Conservation (phyloP, 92 coral and sea anemone genomes). For the Porites evermanni region DNA sequence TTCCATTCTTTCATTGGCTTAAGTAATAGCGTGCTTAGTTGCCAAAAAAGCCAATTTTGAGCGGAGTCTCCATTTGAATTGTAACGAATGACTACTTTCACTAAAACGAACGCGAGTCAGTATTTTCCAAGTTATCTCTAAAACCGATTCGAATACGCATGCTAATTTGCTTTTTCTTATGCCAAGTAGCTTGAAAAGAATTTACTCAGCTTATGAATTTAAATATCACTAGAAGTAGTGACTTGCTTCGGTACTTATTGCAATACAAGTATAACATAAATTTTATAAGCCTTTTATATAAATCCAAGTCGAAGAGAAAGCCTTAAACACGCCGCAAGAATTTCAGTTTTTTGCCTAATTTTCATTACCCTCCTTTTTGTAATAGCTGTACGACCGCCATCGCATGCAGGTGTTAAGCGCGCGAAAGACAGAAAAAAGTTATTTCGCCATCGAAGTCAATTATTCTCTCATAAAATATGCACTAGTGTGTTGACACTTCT, state of each 20-base stretch:
- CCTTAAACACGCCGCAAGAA: background rate
- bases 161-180: background rate
- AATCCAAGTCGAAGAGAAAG: background rate
- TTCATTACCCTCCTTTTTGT: too few species aligned
- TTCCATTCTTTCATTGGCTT: too few species aligned
- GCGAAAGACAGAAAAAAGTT: too few species aligned
- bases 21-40: too few species aligned
- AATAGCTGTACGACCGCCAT: too few species aligned
- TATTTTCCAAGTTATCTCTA: background rate
- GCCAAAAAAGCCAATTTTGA: too few species aligned
- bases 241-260: background rate
- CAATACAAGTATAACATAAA: background rate
- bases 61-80: too few species aligned
- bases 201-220: background rate
- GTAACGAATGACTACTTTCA: background rate
- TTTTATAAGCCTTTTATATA: background rate
- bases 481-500: too few species aligned
- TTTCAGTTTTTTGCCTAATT: background rate
- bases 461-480: too few species aligned
- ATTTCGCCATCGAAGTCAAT: too few species aligned
- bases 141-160: conserved; percentile 9
- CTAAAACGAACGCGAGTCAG: background rate
- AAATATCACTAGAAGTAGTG: background rate
- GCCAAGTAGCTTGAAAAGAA: background rate
- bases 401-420: too few species aligned